These are phyloP conservation scores for Syngnathus acus DNA, from an alignment of 2,797 vertebrate species.

Conservation along the genomic window DNA sequence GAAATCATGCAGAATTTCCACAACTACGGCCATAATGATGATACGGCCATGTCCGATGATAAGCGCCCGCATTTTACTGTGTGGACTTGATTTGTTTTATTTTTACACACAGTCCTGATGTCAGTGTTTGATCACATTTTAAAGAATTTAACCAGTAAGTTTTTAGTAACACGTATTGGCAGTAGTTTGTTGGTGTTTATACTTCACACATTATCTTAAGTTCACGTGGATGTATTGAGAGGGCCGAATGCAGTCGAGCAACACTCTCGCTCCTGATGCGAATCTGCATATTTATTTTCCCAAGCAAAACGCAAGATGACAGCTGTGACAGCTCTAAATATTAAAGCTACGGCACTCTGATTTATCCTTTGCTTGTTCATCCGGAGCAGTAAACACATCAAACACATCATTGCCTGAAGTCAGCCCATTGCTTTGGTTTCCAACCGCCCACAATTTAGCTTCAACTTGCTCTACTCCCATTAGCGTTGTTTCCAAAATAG, in stretches of 20 bases:
- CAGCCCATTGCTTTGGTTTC: neutral
- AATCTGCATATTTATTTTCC: slow-evolving; percentile 2
- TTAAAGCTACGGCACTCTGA: neutral
- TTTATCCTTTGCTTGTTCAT: neutral
- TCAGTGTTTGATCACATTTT: neutral
- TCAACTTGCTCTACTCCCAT: neutral
- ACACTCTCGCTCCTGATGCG: neutral
- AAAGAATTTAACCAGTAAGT: neutral
- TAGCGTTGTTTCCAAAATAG: neutral
- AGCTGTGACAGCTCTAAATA: neutral
- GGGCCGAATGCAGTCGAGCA: neutral
- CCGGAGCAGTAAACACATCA: neutral
- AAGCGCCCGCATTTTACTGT: neutral
- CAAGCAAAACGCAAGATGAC: neutral
- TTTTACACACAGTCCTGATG: too few relatives aligned
- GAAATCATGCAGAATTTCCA: neutral
- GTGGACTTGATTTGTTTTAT: neutral
- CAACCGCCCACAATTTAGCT: neutral
- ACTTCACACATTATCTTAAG: neutral
- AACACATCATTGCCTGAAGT: neutral
- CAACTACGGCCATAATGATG: too few relatives aligned
- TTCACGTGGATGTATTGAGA: neutral
- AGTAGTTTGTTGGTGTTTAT: neutral
- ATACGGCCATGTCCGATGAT: too few relatives aligned
- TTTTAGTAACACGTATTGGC: neutral